Conservation (phyloP, 2,113 vertebrate genomes). For the Eclectus roratus region DNA sequence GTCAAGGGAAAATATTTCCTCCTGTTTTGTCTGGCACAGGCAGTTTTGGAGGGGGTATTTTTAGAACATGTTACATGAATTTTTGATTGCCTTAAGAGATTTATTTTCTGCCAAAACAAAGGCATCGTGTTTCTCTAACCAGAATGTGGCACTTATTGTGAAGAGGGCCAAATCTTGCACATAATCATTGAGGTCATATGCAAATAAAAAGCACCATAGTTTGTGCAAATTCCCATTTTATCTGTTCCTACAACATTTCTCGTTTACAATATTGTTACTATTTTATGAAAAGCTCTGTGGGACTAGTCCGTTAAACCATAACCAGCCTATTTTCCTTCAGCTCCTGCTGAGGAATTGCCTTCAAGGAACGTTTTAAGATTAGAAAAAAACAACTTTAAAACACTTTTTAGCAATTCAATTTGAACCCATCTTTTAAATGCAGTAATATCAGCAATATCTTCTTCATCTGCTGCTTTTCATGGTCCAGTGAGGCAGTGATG, state of each 20-base stretch:
- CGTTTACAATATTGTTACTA: slow-evolving; percentile 24
- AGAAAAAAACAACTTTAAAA: neutral
- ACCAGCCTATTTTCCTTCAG: slow-evolving; percentile 6
- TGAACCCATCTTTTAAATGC: neutral
- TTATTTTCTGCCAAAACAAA: slow-evolving; percentile 67
- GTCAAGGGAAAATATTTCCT: slow-evolving; percentile 49
- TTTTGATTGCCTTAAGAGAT: slow-evolving; percentile 64
- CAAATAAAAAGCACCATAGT: slow-evolving; percentile 64
- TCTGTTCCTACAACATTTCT: slow-evolving; percentile 29
- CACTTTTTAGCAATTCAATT: neutral
- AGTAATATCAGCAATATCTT: neutral
- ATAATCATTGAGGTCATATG: slow-evolving; percentile 70
- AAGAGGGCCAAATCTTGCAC: slow-evolving; percentile 69
- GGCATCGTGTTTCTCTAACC: slow-evolving; percentile 47
- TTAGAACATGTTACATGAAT: slow-evolving; percentile 28
- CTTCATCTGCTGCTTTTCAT: neutral
- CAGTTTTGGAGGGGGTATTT: slow-evolving; percentile 42
- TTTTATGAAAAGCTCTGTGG: slow-evolving; percentile 30
- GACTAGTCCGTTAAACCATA: neutral
- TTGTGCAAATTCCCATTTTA: slow-evolving; percentile 53
- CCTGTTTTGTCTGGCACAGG: slow-evolving; percentile 61
- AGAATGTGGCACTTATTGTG: slow-evolving; percentile 52
- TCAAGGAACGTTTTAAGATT: slow-evolving; percentile 16
- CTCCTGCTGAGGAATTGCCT: slow-evolving; percentile 12
- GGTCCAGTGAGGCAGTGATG: neutral